phyloP scores from a whole-genome alignment of 1,140 invertebrate genomes.

The Procambarus clarkii region DNA sequence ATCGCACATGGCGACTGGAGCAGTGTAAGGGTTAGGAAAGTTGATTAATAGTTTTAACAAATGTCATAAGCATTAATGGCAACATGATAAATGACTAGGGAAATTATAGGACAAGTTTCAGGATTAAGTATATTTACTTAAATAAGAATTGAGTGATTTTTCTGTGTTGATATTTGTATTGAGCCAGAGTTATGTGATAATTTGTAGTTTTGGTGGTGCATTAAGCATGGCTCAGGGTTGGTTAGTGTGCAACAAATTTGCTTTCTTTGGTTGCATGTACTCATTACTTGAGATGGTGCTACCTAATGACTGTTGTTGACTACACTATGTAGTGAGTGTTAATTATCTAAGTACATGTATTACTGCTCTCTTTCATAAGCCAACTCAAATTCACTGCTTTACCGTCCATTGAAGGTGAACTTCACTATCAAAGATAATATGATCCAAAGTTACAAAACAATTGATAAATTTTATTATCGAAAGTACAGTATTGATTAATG shows the following conservation, averaged over 20 bases:
- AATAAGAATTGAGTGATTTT: no score
- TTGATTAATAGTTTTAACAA: no score
- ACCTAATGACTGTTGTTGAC: conserved; percentile 60
- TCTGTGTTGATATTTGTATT: neutral
- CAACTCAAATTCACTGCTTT: conserved; percentile 69
- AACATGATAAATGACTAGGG: no score
- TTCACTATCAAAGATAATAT: conserved; percentile 63
- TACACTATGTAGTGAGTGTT: conserved; percentile 27
- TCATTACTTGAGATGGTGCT: conserved; percentile 59
- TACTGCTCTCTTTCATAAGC: conserved; percentile 60
- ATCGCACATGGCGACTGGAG: no score
- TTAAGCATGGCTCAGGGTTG: conserved; percentile 9
- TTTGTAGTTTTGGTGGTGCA: conserved; percentile 10
- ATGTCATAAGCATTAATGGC: no score
- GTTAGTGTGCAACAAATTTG: conserved; percentile 13
- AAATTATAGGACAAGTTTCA: no score
- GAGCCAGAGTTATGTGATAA: neutral
- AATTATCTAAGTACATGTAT: conserved; percentile 51
- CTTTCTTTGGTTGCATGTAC: conserved; percentile 4
- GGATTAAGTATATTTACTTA: no score
- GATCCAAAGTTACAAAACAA: conserved; percentile 51
- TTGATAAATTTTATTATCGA: conserved; percentile 24
- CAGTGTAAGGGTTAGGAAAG: no score
- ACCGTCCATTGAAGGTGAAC: conserved; percentile 66
- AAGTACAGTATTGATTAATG: neutral